These are phyloP conservation scores for Dicentrarchus labrax DNA, from an alignment of 2,113 vertebrate genomes.

Conservation along the genomic window DNA sequence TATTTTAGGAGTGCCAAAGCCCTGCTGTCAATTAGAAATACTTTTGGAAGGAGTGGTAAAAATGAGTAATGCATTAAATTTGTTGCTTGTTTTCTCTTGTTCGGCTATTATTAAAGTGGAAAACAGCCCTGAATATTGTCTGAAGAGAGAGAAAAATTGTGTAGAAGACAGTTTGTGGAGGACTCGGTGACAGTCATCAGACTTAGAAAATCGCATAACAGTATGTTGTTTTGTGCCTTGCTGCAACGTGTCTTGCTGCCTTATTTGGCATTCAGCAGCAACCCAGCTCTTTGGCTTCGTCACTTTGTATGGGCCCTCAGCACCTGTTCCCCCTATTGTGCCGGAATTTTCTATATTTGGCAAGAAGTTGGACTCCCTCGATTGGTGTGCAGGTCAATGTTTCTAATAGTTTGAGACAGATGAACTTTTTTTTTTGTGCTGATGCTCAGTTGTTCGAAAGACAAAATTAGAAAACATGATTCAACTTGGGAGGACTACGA, in stretches of 20 bases:
- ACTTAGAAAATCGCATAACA: constrained; percentile 63
- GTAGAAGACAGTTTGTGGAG: constrained; percentile 9
- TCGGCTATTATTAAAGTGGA: constrained; percentile 37
- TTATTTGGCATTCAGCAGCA: constrained; percentile 84
- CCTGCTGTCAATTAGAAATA: constrained; percentile 79
- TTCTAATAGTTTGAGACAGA: constrained; percentile 60
- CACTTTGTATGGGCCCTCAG: constrained; percentile 79
- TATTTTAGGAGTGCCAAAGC: constrained; percentile 79
- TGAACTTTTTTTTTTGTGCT: constrained; percentile 33
- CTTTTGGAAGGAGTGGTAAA: constrained; percentile 81
- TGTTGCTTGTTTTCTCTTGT: constrained; percentile 77
- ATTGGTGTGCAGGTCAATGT: constrained; percentile 73
- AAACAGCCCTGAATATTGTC: constrained; percentile 35
- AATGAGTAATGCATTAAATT: constrained; percentile 83
- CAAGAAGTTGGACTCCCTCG: constrained; percentile 76
- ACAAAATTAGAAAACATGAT: constrained; percentile 71
- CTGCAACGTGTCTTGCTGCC: constrained; percentile 76
- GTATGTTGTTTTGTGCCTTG: constrained; percentile 72
- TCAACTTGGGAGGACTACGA: constrained; percentile 66
- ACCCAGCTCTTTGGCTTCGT: constrained; percentile 70
- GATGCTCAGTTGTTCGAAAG: constrained; percentile 51
- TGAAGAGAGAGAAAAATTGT: background rate
- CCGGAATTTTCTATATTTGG: constrained; percentile 89
- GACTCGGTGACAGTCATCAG: constrained; percentile 50
- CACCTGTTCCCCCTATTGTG: constrained; percentile 87